Conservation (phyloP, 2,888 invertebrate species). For the Trimorus sp. region DNA sequence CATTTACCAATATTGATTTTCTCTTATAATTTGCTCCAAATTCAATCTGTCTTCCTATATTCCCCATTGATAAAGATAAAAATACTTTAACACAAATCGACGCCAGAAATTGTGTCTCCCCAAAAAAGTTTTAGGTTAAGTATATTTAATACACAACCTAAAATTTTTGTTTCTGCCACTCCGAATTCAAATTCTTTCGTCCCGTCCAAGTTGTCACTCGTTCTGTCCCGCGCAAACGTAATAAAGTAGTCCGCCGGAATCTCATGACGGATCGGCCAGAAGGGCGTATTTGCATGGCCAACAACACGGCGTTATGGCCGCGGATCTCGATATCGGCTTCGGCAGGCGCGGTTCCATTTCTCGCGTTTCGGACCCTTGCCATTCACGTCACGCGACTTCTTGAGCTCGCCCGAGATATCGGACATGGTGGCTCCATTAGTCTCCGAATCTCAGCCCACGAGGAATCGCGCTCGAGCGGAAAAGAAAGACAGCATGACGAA, state of each 20-base stretch:
- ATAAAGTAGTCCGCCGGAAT: constrained; percentile 3
- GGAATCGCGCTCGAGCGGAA: constrained; percentile 44
- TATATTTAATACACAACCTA: too few species aligned
- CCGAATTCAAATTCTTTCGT: too few species aligned
- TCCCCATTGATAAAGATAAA: too few species aligned
- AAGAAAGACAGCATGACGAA: constrained; percentile 60
- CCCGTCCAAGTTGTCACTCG: neutral
- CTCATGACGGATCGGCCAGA: constrained; percentile 5
- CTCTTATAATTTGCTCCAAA: too few species aligned
- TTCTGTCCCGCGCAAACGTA: neutral
- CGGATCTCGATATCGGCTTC: constrained; percentile 40
- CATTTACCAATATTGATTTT: too few species aligned
- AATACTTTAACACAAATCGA: too few species aligned
- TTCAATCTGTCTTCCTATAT: too few species aligned
- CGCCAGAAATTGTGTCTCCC: too few species aligned
- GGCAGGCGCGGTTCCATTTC: constrained; percentile 31
- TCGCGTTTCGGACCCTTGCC: constrained; percentile 55
- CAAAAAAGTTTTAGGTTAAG: too few species aligned
- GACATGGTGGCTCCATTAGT: constrained; percentile 68
- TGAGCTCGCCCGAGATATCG: constrained; percentile 47
- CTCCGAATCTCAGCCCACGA: constrained; percentile 58
- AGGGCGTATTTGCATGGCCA: constrained; percentile 29
- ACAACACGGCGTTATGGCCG: constrained; percentile 27
- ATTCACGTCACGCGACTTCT: constrained; percentile 64
- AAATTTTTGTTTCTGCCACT: too few species aligned